Evolutionary conservation across 2,113 vertebrate genomes (phyloP), one percentile per base, ranked within the genome.

Genomic region (Galeopterus variegatus): DNA sequence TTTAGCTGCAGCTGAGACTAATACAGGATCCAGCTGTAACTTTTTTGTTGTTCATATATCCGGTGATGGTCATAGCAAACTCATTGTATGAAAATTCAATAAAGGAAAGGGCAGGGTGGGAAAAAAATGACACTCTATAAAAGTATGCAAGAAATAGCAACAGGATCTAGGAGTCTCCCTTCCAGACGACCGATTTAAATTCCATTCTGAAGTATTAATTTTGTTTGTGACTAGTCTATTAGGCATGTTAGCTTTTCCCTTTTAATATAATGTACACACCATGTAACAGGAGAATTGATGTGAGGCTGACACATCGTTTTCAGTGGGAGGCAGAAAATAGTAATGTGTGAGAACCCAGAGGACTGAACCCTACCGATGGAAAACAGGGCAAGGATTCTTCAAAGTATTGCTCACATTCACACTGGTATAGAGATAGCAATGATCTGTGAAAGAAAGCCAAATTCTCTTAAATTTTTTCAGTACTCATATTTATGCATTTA

Each of bases 101-200:
- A 98, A 97, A 99, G 98, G 98, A 98, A 99, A 98, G 98, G 98
- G 98, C 94, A 98, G 98, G 98, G 98, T 98, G 99, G 98, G 98
- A 98, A 91, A 90, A 98, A 98, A 98, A 94, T 98, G 98, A 98
- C 98, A 97, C 98, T 96, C 90, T 72, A 41, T 97, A 94, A 98
- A 99, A 98, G 97, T 97, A 98, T 98, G 98, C 94, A 97, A 97
- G 98, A 98, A 98, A 96, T 97, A 98, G 97, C 94, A 96, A 98
- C 97, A 97, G 98, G 98, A 98, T 98, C 95, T 97, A 97, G 97
- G 98, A 98, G 98, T 98, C 98, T 98, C 98, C 98, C 95, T 98
- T 97, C 97, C 97, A 98, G 95, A 93, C 33, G 87, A 72, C 69
- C 91, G 98, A 92, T 89, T 97, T 94, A 90, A 98, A 98, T 97